Evolutionary conservation across 1,140 invertebrate genomes (phyloP).

Genomic region (Diplogasteroides magnus): DNA sequence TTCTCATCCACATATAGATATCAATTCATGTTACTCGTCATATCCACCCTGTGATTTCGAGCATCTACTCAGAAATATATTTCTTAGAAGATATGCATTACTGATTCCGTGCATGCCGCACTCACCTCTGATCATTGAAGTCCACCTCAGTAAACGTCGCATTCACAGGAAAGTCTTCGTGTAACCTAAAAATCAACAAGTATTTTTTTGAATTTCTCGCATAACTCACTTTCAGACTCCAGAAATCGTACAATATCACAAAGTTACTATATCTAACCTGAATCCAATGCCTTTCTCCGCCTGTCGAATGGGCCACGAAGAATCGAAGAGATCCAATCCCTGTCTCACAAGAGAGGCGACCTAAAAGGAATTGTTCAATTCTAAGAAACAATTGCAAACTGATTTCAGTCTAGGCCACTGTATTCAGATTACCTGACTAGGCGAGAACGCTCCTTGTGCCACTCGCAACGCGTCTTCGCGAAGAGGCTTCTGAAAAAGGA

Average conservation of each 20-base stretch:
- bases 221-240: not conserved
- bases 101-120: no score
- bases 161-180: not conserved
- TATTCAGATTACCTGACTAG: no score
- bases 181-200: not conserved
- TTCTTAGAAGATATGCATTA: no score
- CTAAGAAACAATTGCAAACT: not conserved
- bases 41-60: no score
- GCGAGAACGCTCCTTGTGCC: not conserved
- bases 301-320: not conserved
- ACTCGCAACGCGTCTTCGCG: not conserved
- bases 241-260: slow-evolving; percentile 61
- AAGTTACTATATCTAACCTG: slow-evolving; percentile 41
- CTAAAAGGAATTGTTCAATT: not conserved
- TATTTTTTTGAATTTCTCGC: no score
- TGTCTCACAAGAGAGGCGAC: not conserved
- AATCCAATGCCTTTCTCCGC: not conserved
- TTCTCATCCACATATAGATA: no score
- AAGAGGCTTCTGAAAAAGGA: not conserved
- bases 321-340: not conserved
- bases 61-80: no score
- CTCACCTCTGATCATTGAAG: not conserved
- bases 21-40: no score
- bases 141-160: not conserved
- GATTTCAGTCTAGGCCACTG: not conserved